Conservation (phyloP, 2,113 vertebrate genomes). For the Solenodon paradoxus region DNA sequence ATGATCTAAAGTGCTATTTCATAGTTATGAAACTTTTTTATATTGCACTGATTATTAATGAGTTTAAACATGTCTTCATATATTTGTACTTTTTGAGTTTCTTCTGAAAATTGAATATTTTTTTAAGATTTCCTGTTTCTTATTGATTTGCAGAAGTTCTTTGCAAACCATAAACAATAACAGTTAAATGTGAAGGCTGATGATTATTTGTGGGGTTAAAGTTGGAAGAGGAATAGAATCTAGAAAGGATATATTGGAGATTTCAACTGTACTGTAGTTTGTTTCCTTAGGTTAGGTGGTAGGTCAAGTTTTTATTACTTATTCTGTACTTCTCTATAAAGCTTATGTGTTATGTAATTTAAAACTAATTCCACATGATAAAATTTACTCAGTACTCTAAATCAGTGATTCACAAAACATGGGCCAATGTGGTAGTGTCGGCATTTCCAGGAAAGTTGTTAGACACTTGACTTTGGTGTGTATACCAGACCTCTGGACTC, state of each 20-base stretch:
- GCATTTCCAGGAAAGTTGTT: neutral
- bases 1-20: neutral
- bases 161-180: slow-evolving; percentile 3
- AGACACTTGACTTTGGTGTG: neutral
- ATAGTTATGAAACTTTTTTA: neutral
- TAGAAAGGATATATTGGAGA: neutral
- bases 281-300: neutral
- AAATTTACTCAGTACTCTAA: neutral
- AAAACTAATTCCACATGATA: neutral
- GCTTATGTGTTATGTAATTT: neutral
- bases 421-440: neutral
- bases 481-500: neutral
- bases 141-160: neutral
- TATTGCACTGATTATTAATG: neutral
- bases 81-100: slow-evolving; percentile 2
- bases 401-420: neutral
- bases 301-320: neutral
- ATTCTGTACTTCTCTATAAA: neutral
- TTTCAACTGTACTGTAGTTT: neutral
- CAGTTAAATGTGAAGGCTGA: neutral
- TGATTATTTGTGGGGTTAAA: neutral
- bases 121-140: neutral
- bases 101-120: neutral
- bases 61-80: neutral
- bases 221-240: neutral